Percentiles rank a stretch among this genome's conserved stretches.
These are phyloP conservation scores for Prinia subflava DNA, from an alignment of 2,113 vertebrate genomes.

Conservation along the genomic window DNA sequence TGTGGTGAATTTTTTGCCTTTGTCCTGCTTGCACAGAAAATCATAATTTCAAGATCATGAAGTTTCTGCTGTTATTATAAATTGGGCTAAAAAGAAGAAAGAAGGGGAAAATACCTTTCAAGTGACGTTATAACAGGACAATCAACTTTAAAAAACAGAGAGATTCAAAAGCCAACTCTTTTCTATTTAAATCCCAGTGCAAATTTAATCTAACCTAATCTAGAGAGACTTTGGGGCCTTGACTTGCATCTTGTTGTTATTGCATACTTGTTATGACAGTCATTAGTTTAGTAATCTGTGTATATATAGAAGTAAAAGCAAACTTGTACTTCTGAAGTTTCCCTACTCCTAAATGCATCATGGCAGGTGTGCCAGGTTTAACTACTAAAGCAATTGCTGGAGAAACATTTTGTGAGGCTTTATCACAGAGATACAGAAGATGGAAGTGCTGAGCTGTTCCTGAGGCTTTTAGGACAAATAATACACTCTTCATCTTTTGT, in stretches of 20 bases:
- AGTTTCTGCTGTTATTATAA: not conserved
- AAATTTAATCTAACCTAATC: constrained; percentile 3
- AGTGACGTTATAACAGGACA: not conserved
- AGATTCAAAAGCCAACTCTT: not conserved
- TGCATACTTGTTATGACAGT: not conserved
- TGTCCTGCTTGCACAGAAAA: not conserved
- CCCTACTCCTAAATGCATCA: not conserved
- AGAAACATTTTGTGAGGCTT: not conserved
- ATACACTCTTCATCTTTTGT: not conserved
- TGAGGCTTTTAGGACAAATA: not conserved
- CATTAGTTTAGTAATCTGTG: not conserved
- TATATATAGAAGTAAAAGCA: not conserved
- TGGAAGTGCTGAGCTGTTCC: not conserved
- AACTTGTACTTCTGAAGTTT: not conserved
- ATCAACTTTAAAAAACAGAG: not conserved
- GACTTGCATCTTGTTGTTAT: not conserved
- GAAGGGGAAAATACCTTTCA: not conserved
- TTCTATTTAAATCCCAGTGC: constrained; percentile 2
- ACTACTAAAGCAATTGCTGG: not conserved
- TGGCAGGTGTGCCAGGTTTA: not conserved
- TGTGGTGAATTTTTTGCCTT: not conserved
- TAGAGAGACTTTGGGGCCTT: not conserved
- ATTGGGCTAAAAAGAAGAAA: not conserved
- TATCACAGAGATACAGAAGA: not conserved
- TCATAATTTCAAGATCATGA: not conserved